Evolutionary conservation across 2,797 vertebrate species (phyloP).

Genomic region (Melanotaenia parkinsoni): DNA sequence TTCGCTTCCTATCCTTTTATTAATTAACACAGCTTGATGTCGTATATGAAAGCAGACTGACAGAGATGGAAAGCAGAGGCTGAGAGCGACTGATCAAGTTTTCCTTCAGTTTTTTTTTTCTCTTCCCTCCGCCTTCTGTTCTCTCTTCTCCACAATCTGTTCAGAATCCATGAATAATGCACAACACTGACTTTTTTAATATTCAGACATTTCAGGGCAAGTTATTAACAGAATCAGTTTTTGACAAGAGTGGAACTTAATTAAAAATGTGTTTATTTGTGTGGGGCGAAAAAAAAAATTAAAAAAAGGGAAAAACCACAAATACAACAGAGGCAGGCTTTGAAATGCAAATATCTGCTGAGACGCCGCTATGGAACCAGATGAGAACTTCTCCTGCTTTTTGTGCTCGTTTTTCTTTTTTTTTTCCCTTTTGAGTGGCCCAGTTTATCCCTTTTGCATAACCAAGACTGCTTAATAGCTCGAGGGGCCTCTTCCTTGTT

Average conservation of each 20-base stretch:
- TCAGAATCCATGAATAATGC: conserved; percentile 73
- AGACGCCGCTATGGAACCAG: conserved; percentile 44
- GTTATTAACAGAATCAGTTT: conserved; percentile 73
- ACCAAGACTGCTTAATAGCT: conserved; percentile 55
- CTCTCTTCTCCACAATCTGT: conserved; percentile 43
- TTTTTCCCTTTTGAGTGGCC: conserved; percentile 42
- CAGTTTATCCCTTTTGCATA: conserved; percentile 73
- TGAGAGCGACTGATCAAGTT: conserved; percentile 43
- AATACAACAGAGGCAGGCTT: conserved; percentile 67
- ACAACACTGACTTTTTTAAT: conserved; percentile 67
- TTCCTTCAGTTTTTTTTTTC: background rate
- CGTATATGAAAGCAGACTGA: conserved; percentile 51
- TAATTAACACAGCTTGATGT: conserved; percentile 59
- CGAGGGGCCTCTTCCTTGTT: conserved; percentile 26
- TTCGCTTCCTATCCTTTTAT: conserved; percentile 36
- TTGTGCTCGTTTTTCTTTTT: conserved; percentile 40
- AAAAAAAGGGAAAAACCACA: conserved; percentile 19
- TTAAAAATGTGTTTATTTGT: conserved; percentile 79
- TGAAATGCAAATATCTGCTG: conserved; percentile 77
- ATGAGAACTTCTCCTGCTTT: conserved; percentile 52
- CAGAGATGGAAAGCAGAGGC: conserved; percentile 56
- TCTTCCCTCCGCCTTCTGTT: conserved; percentile 13
- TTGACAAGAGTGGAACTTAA: conserved; percentile 76
- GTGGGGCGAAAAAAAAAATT: conserved; percentile 1
- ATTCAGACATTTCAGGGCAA: conserved; percentile 75